phyloP scores from a whole-genome alignment of 2,113 vertebrate genomes.

The Ramphastos sulfuratus region DNA sequence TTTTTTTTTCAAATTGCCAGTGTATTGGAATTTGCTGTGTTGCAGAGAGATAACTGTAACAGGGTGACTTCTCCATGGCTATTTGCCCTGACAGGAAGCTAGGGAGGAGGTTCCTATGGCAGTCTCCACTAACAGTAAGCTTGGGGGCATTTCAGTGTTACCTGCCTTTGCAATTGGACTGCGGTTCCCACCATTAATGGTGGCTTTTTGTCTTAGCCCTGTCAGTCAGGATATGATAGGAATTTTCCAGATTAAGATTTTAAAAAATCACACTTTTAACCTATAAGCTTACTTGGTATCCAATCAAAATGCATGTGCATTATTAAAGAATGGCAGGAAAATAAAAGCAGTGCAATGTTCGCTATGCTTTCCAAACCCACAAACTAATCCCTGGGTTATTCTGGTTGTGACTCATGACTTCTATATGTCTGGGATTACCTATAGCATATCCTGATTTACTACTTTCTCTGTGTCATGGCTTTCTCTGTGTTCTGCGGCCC shows the following conservation, averaged over 20 bases:
- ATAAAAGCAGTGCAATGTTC: neutral
- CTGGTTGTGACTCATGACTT: constrained; percentile 28
- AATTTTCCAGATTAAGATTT: neutral
- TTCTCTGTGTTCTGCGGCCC: too few species aligned
- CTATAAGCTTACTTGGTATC: neutral
- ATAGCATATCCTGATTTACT: constrained; percentile 8
- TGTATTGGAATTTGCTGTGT: neutral
- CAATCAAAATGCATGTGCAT: neutral
- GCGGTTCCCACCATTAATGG: neutral
- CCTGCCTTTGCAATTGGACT: neutral
- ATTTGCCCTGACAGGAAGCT: neutral
- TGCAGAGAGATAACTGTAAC: neutral
- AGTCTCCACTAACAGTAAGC: neutral
- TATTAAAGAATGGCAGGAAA: neutral
- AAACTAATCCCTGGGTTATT: neutral
- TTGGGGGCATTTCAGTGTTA: neutral
- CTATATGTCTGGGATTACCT: neutral
- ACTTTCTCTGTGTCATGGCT: neutral
- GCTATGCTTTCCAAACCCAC: neutral
- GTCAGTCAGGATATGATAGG: neutral
- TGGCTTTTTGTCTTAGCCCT: neutral
- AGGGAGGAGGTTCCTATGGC: neutral
- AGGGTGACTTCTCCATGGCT: neutral
- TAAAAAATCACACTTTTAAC: neutral
- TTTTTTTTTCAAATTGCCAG: neutral